Base-by-base conservation (phyloP, 2,113 vertebrate species). In the Tachuris rubrigastra region DNA sequence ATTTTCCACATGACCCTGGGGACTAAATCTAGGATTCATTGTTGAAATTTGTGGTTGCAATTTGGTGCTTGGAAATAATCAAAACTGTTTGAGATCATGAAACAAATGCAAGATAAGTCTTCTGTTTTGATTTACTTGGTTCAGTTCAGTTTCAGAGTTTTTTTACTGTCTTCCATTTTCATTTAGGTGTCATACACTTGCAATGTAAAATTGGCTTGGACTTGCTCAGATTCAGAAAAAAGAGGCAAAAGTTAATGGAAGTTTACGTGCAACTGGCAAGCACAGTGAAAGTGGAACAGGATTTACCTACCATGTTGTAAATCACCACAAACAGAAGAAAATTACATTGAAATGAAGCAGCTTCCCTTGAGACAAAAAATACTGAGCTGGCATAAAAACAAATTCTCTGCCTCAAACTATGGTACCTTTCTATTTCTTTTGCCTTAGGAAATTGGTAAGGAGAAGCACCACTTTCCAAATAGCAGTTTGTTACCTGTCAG, bases 401-500 rank as follows among this genome's bases (percentile, higher is more conserved):
- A 94, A 83, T 79, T 69, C 59, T 68, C 5, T 85, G 6, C 55
- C 28, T 87, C 53, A 75, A 80, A 63, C 63, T 68, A 39, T 56
- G 17, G 12, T 85, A 62, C 12, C 16, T 77, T 73, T 23, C n/a
- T 75, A 52, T 75, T 93, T 55, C 30, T 65, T 85, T 77, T 71
- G 62, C 84, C n/a, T 74, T 49, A 49, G 68, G 72, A 93, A 81
- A 28, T 75, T 49, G 69, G 37, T 58, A 52, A 82, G 42, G 67
- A 79, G 77, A 93, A 89, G 50, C 42, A 53, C 5, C 31, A 20
- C 33, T 78, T 94, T 91, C 87, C 88, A 92, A 93, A 92, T 33
- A 69, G 79, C 69, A 89, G 87, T 97, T 96, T 96, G 95, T 94
- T 90, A 97, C 73, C 85, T 97, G 92, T 95, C 92, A 97, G 88